Percentiles rank a stretch among this genome's conserved stretches.
Evolutionary conservation across 2,797 vertebrate genomes (phyloP).

Genomic region (Takifugu ocellatus): DNA sequence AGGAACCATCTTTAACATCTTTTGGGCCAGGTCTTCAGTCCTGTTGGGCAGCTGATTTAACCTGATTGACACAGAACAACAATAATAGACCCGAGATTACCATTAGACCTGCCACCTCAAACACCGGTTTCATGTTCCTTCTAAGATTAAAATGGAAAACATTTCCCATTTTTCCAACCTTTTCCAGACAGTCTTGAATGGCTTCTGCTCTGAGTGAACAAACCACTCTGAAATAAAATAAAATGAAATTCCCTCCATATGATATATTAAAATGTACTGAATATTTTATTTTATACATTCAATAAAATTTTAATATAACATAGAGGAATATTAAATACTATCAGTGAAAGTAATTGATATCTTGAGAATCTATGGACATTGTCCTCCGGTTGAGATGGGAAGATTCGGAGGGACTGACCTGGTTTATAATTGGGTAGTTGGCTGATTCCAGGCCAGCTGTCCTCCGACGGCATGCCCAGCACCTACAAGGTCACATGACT

Average conservation of each 20-base stretch:
- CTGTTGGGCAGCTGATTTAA: constrained; percentile 76
- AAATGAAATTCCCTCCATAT: too few species aligned
- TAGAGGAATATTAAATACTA: too few species aligned
- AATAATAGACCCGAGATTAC: too few species aligned
- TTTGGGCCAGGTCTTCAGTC: constrained; percentile 82
- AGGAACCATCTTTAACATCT: constrained; percentile 79
- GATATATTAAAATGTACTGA: too few species aligned
- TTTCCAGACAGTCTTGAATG: constrained; percentile 77
- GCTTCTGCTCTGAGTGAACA: constrained; percentile 69
- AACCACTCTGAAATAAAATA: constrained; percentile 67
- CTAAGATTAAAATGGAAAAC: too few species aligned
- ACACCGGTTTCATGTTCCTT: background rate
- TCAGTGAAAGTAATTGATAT: too few species aligned
- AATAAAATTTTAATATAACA: too few species aligned
- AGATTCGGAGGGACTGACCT: constrained; percentile 63
- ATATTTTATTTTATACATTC: too few species aligned
- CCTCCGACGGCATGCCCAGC: constrained; percentile 81
- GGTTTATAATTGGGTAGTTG: constrained; percentile 81
- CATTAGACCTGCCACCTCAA: too few species aligned
- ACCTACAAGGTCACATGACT: constrained; percentile 65
- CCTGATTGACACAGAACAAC: constrained; percentile 55
- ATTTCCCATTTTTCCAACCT: constrained; percentile 42
- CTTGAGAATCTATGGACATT: too few species aligned
- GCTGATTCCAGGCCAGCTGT: constrained; percentile 86
- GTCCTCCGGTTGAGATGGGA: background rate